phyloP scores from a whole-genome alignment of 2,888 invertebrate genomes.

The Bugula neritina region DNA sequence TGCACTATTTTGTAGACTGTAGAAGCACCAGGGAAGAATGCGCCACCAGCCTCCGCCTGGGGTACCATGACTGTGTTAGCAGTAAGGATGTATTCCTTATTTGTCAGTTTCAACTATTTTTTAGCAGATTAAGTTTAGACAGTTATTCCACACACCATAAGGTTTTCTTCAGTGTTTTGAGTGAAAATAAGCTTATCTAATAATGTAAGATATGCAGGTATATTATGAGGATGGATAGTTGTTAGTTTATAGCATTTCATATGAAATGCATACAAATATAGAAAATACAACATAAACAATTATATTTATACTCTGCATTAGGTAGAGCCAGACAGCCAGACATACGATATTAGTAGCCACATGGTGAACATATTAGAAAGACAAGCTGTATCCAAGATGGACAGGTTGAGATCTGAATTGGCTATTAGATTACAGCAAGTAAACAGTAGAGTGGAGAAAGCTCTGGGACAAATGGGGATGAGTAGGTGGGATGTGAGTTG shows the following conservation, averaged over 20 bases:
- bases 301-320: no score
- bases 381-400: constrained; percentile 13
- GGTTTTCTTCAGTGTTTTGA: no score
- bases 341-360: constrained; percentile 5
- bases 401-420: constrained; percentile 14
- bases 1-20: not conserved
- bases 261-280: no score
- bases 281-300: no score
- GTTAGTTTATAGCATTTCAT: no score
- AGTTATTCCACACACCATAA: no score
- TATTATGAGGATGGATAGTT: no score
- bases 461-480: constrained; percentile 1
- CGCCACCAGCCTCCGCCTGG: not conserved
- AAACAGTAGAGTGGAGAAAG: constrained; percentile 23
- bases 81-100: no score
- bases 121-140: no score
- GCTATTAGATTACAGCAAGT: constrained; percentile 15
- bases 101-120: no score
- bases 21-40: not conserved
- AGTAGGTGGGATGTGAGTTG: not conserved
- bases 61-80: not conserved
- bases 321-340: constrained; percentile 11
- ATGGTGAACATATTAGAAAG: constrained; percentile 15
- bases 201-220: no score
- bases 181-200: no score